Conservation (phyloP, 1,140 invertebrate species). For the Caerostris darwini region DNA sequence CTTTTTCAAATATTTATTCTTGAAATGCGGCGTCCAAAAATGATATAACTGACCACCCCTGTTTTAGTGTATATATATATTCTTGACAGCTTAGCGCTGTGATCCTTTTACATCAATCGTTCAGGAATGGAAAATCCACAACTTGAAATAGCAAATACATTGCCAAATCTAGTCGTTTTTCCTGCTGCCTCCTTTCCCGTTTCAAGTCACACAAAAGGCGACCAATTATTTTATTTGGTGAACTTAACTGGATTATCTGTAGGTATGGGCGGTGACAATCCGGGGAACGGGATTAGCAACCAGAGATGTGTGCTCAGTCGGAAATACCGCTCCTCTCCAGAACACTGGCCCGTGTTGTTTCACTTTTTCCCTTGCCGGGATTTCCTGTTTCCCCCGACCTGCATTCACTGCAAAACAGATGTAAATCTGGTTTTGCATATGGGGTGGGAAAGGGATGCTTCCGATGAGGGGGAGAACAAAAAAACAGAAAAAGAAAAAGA, state of each 20-base stretch:
- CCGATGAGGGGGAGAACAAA: background rate
- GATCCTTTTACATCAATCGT: too few relatives aligned
- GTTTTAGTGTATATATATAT: too few relatives aligned
- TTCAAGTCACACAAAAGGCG: slow-evolving; percentile 69
- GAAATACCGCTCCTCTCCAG: slow-evolving; percentile 35
- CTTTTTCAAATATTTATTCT: too few relatives aligned
- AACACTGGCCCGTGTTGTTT: background rate
- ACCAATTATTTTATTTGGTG: slow-evolving; percentile 65
- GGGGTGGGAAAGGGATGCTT: background rate
- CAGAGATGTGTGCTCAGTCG: slow-evolving; percentile 7
- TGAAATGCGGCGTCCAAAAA: too few relatives aligned
- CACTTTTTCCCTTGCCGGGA: background rate
- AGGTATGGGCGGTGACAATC: slow-evolving; percentile 66
- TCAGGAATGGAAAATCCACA: too few relatives aligned
- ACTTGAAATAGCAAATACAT: too few relatives aligned
- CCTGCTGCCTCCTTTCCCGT: background rate
- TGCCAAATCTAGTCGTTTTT: background rate
- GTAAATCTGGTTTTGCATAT: slow-evolving; percentile 9
- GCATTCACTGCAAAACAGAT: background rate
- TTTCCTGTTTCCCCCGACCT: background rate
- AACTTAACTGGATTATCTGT: slow-evolving; percentile 45
- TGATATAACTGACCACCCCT: too few relatives aligned
- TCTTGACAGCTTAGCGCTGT: too few relatives aligned
- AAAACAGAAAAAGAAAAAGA: background rate
- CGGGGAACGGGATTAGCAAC: slow-evolving; percentile 56